phyloP scores from a whole-genome alignment of 2,797 vertebrate species.

The Cirrhinus mrigala region DNA sequence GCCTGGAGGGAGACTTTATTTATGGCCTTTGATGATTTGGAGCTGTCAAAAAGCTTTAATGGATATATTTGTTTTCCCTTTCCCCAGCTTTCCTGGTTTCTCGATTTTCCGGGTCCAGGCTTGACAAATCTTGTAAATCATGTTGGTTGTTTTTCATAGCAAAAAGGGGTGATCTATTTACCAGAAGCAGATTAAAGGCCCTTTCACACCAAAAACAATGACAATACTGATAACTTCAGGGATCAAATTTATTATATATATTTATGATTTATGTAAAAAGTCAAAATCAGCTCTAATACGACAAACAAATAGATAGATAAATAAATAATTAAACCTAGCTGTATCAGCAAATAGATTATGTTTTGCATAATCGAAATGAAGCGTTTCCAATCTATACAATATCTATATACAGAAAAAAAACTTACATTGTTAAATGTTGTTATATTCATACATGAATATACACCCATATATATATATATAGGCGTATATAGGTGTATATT shows the following conservation, averaged over 20 bases:
- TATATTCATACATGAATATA: too few species aligned
- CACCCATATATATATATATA: too few species aligned
- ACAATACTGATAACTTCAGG: neutral
- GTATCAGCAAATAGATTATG: too few species aligned
- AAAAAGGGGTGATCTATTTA: neutral
- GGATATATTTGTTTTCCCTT: conserved; percentile 26
- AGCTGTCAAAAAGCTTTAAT: conserved; percentile 53
- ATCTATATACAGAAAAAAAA: too few species aligned
- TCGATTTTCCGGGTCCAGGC: neutral
- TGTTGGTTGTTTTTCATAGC: neutral
- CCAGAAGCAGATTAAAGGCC: neutral
- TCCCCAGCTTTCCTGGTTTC: neutral
- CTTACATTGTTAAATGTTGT: too few species aligned
- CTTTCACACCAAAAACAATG: neutral
- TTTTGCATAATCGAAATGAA: too few species aligned
- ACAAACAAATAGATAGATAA: too few species aligned
- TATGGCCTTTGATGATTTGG: conserved; percentile 39
- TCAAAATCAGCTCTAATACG: neutral
- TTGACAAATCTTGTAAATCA: neutral
- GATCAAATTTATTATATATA: neutral
- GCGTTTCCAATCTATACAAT: too few species aligned
- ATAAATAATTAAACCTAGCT: neutral
- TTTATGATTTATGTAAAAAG: too few species aligned
- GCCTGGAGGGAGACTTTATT: conserved; percentile 45
- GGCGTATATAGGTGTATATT: too few species aligned